Conservation (phyloP, 2,888 invertebrate genomes). For the Eupithecia centaureata region DNA sequence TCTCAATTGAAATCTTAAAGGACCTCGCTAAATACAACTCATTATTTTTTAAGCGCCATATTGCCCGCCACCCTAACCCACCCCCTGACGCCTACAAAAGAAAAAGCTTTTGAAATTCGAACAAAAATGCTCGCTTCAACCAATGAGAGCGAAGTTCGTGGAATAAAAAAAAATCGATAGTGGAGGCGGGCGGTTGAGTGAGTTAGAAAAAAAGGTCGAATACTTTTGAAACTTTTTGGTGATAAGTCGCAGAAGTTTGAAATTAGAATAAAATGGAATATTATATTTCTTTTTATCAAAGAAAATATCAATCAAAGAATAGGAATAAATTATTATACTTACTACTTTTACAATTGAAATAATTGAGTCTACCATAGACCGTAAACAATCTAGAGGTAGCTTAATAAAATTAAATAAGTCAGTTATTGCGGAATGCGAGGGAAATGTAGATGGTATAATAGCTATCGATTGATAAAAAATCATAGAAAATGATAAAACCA, state of each 20-base stretch:
- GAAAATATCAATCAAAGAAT: no score
- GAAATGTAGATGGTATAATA: no score
- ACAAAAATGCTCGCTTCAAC: slow-evolving; percentile 74
- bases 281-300: neutral
- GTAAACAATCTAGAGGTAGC: no score
- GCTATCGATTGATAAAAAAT: no score
- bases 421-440: no score
- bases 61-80: slow-evolving; percentile 56
- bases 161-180: slow-evolving; percentile 74
- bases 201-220: slow-evolving; percentile 51
- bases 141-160: slow-evolving; percentile 62
- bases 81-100: slow-evolving; percentile 71
- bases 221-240: slow-evolving; percentile 39
- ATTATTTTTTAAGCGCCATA: slow-evolving; percentile 69
- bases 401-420: no score
- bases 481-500: no score
- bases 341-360: no score
- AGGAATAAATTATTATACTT: no score
- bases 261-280: neutral
- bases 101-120: slow-evolving; percentile 79
- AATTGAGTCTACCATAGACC: no score
- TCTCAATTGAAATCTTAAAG: slow-evolving; percentile 29
- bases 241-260: slow-evolving; percentile 15
- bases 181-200: slow-evolving; percentile 47
- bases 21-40: slow-evolving; percentile 46